Conservation (phyloP, 2,797 vertebrate genomes). For the Darevskia mixta region DNA sequence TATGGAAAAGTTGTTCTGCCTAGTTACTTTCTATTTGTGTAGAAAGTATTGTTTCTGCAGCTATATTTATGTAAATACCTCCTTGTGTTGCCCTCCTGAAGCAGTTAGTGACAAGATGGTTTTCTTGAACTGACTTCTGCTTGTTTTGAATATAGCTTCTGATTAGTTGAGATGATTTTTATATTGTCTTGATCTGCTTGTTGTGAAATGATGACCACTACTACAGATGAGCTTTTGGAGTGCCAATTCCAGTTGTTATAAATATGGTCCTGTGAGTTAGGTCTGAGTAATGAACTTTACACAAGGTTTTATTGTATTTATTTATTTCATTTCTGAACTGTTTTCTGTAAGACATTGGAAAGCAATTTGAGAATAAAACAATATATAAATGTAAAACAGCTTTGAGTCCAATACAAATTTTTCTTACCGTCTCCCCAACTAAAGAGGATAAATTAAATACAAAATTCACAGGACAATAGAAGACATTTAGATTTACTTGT, state of each 20-base stretch:
- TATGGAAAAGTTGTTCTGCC: neutral
- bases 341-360: too few species aligned
- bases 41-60: neutral
- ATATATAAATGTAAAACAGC: too few species aligned
- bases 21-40: neutral
- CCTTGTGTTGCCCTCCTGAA: neutral
- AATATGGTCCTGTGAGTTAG: neutral
- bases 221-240: neutral
- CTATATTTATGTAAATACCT: neutral
- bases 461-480: neutral
- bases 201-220: neutral
- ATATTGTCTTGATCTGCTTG: neutral
- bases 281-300: neutral
- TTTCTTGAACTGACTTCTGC: neutral
- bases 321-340: too few species aligned
- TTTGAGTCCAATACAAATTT: too few species aligned
- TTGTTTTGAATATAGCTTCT: neutral
- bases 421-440: too few species aligned
- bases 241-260: neutral
- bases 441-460: neutral
- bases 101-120: neutral
- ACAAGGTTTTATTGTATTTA: too few species aligned
- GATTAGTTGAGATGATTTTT: neutral
- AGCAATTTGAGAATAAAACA: too few species aligned
- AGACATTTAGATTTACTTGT: neutral